Evolutionary conservation across 2,888 invertebrate genomes (phyloP).

Genomic region (Acanthosoma haemorrhoidale): DNA sequence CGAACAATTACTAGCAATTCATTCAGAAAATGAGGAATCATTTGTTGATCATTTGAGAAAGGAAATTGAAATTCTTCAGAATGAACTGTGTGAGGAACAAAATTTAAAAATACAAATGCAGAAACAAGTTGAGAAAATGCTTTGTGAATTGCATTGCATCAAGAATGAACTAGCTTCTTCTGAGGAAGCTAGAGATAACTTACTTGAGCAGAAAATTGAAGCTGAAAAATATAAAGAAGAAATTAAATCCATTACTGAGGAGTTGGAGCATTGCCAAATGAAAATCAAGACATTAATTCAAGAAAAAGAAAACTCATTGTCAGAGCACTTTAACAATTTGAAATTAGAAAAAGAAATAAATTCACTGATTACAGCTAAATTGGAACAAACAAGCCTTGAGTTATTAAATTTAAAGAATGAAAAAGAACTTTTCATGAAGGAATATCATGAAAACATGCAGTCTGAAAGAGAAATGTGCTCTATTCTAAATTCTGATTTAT

Average conservation of each 20-base stretch:
- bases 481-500: not conserved
- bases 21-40: not conserved
- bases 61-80: not conserved
- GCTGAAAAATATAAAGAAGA: not conserved
- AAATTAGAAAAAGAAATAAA: constrained; percentile 9
- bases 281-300: not conserved
- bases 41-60: not conserved
- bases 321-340: not conserved
- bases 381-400: not conserved
- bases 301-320: not conserved
- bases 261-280: not conserved
- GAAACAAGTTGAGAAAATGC: not conserved
- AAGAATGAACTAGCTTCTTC: not conserved
- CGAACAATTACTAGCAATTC: not conserved
- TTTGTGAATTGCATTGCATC: not conserved
- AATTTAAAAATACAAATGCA: not conserved
- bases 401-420: not conserved
- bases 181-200: not conserved
- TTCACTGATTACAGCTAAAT: not conserved
- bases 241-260: not conserved
- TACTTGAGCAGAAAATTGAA: not conserved
- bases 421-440: not conserved
- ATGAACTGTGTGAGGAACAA: not conserved
- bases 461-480: not conserved
- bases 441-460: not conserved